These are phyloP conservation scores for Heteractis magnifica DNA, from an alignment of 92 coral and sea anemone genomes.

Conservation along the genomic window DNA sequence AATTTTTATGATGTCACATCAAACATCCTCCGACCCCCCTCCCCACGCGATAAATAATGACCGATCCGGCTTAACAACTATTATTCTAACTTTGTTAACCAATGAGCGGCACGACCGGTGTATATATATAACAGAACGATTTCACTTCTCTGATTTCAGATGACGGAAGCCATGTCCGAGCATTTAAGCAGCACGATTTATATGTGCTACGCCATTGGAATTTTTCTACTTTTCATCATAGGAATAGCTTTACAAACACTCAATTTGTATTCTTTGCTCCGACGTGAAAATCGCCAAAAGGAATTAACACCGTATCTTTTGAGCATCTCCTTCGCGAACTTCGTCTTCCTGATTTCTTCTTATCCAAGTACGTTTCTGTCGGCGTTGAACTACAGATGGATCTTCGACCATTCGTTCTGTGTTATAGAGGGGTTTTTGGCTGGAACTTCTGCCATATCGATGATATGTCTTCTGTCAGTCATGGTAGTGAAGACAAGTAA, in stretches of 20 bases:
- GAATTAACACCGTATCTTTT: slow-evolving; percentile 45
- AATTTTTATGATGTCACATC: too few species aligned
- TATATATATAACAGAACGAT: neutral
- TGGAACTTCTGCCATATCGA: slow-evolving; percentile 40
- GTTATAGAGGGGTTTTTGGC: slow-evolving; percentile 34
- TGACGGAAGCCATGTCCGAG: neutral
- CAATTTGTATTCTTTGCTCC: slow-evolving; percentile 19
- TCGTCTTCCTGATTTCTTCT: slow-evolving; percentile 24
- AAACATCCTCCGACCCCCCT: too few species aligned
- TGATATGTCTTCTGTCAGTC: slow-evolving; percentile 25
- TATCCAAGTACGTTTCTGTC: slow-evolving; percentile 42
- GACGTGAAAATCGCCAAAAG: slow-evolving; percentile 31
- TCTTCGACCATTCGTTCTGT: slow-evolving; percentile 27
- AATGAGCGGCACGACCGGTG: neutral
- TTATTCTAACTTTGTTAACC: neutral
- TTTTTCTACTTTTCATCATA: slow-evolving; percentile 4
- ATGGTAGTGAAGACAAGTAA: slow-evolving; percentile 23
- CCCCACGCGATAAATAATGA: too few species aligned
- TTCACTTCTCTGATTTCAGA: neutral
- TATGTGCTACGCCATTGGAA: slow-evolving; percentile 30
- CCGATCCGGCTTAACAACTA: too few species aligned
- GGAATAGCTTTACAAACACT: slow-evolving; percentile 32
- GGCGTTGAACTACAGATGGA: slow-evolving; percentile 22
- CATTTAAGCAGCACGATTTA: neutral
- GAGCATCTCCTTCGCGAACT: slow-evolving; percentile 48